A percentile compares a stretch with the other conserved stretches of the same genome.
These are phyloP conservation scores for Dryobates pubescens DNA, from an alignment of 2,797 vertebrate genomes.

Conservation along the genomic window DNA sequence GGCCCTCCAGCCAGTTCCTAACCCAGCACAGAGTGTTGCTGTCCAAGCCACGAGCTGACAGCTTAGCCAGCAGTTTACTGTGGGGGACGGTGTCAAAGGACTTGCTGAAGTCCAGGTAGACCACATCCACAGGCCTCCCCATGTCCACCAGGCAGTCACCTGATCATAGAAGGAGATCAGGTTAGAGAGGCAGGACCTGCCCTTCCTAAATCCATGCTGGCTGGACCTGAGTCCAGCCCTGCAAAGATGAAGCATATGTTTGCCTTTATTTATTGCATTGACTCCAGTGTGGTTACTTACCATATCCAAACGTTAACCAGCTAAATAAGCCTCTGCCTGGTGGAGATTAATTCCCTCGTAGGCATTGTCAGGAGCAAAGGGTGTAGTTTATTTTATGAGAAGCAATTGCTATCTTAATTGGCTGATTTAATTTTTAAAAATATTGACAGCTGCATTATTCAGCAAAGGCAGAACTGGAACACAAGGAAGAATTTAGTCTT, in stretches of 20 bases:
- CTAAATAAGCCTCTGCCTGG: slow-evolving; percentile 39
- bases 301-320: slow-evolving; percentile 39
- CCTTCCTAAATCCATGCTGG: no score
- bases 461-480: background rate
- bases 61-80: no score
- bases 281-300: slow-evolving; percentile 7
- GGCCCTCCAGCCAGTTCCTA: no score
- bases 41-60: no score
- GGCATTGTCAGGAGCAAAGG: background rate
- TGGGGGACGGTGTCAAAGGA: no score
- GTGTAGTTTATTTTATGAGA: slow-evolving; percentile 35
- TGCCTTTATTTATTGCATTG: slow-evolving; percentile 3
- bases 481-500: background rate
- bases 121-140: no score
- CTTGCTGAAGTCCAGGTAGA: no score
- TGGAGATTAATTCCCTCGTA: slow-evolving; percentile 28
- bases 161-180: no score
- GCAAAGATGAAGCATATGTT: slow-evolving; percentile 6
- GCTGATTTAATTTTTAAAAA: slow-evolving; percentile 15
- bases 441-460: slow-evolving; percentile 16
- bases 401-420: slow-evolving; percentile 36
- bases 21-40: no score
- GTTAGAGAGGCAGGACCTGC: no score
- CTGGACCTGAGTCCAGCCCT: background rate
- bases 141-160: no score